Percentiles rank a stretch among this genome's conserved stretches.
Evolutionary conservation across 2,888 invertebrate species (phyloP).

Genomic region (Parnassius glacialis): DNA sequence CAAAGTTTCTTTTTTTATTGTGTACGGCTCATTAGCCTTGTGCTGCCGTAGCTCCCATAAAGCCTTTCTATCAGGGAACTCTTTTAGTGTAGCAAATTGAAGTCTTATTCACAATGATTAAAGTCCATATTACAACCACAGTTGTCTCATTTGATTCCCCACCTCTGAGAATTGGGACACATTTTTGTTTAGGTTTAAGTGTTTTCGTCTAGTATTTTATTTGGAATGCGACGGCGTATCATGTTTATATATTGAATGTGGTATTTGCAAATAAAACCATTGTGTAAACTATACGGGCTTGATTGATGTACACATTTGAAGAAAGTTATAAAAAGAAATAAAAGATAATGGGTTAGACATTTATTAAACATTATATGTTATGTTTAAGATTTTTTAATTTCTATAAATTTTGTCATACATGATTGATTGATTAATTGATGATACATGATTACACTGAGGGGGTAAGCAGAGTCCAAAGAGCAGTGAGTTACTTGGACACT

Average conservation of each 20-base stretch:
- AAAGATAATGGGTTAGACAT: neutral
- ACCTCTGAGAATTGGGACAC: slow-evolving; percentile 46
- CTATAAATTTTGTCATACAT: no score
- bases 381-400: neutral
- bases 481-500: no score
- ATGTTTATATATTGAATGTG: slow-evolving; percentile 43
- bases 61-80: slow-evolving; percentile 52
- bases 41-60: slow-evolving; percentile 40
- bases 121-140: slow-evolving; percentile 30
- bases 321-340: slow-evolving; percentile 1
- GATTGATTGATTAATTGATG: no score
- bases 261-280: slow-evolving; percentile 25
- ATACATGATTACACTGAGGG: no score
- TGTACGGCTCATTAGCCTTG: slow-evolving; percentile 57
- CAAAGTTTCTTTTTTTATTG: slow-evolving; percentile 50
- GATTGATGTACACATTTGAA: slow-evolving; percentile 22
- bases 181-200: slow-evolving; percentile 50
- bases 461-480: no score
- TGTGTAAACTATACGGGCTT: slow-evolving; percentile 17
- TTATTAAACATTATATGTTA: neutral
- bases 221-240: slow-evolving; percentile 37
- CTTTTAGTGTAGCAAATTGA: slow-evolving; percentile 29
- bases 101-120: slow-evolving; percentile 18
- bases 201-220: slow-evolving; percentile 46
- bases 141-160: slow-evolving; percentile 25